These are phyloP conservation scores for Karalla daura DNA, from an alignment of 2,797 vertebrate species.

Conservation along the genomic window DNA sequence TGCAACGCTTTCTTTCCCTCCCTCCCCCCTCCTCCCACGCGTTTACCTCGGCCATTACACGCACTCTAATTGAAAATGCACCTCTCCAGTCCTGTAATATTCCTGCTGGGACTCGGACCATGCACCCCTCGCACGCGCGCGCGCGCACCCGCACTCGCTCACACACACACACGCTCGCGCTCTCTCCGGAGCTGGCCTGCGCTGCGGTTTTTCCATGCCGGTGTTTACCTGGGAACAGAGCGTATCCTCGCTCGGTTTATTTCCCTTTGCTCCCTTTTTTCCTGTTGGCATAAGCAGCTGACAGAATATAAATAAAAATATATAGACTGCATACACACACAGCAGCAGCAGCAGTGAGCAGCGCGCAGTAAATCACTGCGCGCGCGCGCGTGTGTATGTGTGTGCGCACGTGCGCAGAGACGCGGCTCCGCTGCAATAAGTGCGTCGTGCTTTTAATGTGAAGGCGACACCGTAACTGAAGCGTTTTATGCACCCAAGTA, in stretches of 20 bases:
- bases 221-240: slow-evolving; percentile 62
- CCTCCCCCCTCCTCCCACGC: background rate
- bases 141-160: slow-evolving; percentile 3
- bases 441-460: slow-evolving; percentile 3
- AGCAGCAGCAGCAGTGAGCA: no score
- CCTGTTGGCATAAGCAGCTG: slow-evolving; percentile 34
- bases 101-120: slow-evolving; percentile 1
- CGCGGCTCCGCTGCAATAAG: background rate
- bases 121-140: background rate
- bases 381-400: slow-evolving; percentile 4
- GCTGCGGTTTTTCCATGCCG: slow-evolving; percentile 48
- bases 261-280: slow-evolving; percentile 9
- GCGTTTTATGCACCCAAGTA: slow-evolving; percentile 36
- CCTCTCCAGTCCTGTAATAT: background rate
- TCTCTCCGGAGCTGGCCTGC: background rate
- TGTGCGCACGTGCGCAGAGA: slow-evolving; percentile 1
- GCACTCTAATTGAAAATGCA: slow-evolving; percentile 40
- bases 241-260: slow-evolving; percentile 37
- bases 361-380: slow-evolving; percentile 33
- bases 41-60: slow-evolving; percentile 5
- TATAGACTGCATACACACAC: slow-evolving; percentile 9
- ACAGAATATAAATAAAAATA: slow-evolving; percentile 39
- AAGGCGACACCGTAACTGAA: slow-evolving; percentile 17
- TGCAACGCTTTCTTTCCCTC: background rate
- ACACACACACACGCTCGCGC: slow-evolving; percentile 12